Percentiles rank a stretch among this genome's conserved stretches.
Evolutionary conservation across 2,113 vertebrate species (phyloP).

Genomic region (Cephalopholis sonnerati): DNA sequence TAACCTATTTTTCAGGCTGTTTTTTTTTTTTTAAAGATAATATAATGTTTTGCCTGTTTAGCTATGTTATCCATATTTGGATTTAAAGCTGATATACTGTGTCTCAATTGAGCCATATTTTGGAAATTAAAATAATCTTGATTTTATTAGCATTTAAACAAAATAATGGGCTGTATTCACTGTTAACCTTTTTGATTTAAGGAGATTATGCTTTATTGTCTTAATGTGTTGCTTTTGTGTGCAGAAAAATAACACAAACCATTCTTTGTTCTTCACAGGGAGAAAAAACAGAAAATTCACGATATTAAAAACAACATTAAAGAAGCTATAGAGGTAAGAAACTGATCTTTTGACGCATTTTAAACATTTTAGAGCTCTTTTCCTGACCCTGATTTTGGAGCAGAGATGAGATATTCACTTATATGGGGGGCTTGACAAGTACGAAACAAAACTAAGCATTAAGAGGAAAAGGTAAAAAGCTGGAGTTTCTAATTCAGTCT

Average conservation of each 20-base stretch:
- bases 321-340: slow-evolving; percentile 98
- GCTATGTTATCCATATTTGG: slow-evolving; percentile 3
- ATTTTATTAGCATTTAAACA: background rate
- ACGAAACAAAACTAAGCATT: background rate
- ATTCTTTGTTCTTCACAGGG: slow-evolving; percentile 85
- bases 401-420: background rate
- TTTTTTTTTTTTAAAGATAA: background rate
- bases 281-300: slow-evolving; percentile 98
- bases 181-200: background rate
- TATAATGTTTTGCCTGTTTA: background rate
- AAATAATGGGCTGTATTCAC: background rate
- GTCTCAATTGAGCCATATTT: background rate
- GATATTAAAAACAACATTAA: slow-evolving; percentile 99
- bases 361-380: background rate
- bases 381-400: too few species aligned
- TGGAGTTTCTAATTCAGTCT: too few species aligned
- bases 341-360: slow-evolving; percentile 10
- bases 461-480: background rate
- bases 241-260: background rate
- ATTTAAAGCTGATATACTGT: background rate
- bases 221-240: background rate
- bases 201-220: background rate
- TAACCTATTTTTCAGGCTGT: background rate
- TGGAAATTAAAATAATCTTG: background rate
- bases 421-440: background rate